phyloP scores from a whole-genome alignment of 2,113 vertebrate genomes.

The Cranoglanis bouderius region DNA sequence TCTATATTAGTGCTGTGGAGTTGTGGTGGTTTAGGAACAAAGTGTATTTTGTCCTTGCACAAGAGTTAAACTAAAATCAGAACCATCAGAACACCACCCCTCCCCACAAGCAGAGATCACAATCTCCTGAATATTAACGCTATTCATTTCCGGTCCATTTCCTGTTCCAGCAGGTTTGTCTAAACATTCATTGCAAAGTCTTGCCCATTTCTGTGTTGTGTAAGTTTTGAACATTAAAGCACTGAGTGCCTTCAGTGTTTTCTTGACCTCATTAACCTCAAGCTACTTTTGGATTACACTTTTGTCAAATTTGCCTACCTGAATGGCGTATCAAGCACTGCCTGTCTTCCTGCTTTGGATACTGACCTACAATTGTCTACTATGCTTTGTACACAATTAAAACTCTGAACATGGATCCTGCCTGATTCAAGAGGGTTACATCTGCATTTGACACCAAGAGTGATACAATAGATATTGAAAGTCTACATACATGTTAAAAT shows the following conservation, averaged over 20 bases:
- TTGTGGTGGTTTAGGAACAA: not conserved
- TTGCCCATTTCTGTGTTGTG: not conserved
- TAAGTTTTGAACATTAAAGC: not conserved
- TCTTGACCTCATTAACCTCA: not conserved
- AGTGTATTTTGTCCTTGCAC: conserved; percentile 21
- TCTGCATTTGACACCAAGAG: not conserved
- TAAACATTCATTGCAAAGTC: not conserved
- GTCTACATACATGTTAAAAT: too few species aligned
- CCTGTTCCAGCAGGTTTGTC: not conserved
- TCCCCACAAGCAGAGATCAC: not conserved
- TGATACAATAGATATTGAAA: not conserved
- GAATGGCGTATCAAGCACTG: not conserved
- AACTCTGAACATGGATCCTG: not conserved
- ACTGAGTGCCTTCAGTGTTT: not conserved
- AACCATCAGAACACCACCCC: not conserved
- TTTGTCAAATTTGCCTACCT: not conserved
- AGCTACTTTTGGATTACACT: not conserved
- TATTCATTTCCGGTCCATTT: not conserved
- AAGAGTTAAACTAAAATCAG: conserved; percentile 23
- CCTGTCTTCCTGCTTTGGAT: not conserved
- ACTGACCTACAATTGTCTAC: not conserved
- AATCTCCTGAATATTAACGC: not conserved
- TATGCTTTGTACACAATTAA: not conserved
- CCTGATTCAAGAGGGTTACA: not conserved
- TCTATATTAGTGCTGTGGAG: not conserved